Evolutionary conservation across 2,113 vertebrate species (phyloP), one percentile per base, ranked within the genome.

Genomic region (Hemiscyllium ocellatum): DNA sequence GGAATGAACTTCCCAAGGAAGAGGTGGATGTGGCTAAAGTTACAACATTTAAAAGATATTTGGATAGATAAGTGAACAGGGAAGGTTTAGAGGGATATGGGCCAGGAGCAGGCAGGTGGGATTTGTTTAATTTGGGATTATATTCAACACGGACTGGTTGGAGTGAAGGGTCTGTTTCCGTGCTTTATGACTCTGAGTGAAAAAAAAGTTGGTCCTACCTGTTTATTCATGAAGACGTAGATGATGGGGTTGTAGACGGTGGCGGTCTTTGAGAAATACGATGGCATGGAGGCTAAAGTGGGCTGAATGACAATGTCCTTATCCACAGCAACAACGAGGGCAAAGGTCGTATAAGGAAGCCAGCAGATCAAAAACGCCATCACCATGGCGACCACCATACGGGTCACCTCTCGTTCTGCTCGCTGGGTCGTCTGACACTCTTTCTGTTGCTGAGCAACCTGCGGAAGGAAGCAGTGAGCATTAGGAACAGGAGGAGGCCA

Each of bases 201-300:
- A 61, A 61, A 87, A 89, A 61, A 87, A 89, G 2, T 37, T 1
- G 66, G 17, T 12, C 20, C 2, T 96, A 97, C 97, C 97, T 97
- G 97, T 29, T 97, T 97, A 96, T 97, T 97, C 97, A 97, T 97
- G 96, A 97, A 97, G 96, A 97, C 96, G 0, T 97, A 97, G 95
- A 97, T 97, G 96, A 97, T 87, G 0, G 97, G 97, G 24, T 97
- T 97, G 96, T 97, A 97, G 50, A 97, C 96, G 0, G 97, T 97
- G 96, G 97, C 97, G 0, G 97, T 97, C 96, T 97, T 97, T 96
- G 97, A 97, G 96, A 97, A 97, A 96, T 97, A 97, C 85, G 97
- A 97, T 22, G 97, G 97, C 96, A 97, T 96, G 68, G 97, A 97
- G 0, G 97, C 96, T 0, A 97, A 96, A 0, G 96, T 95, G 0